A percentile compares a stretch with the other conserved stretches of the same genome.
Conservation (phyloP, 2,113 vertebrate species). For the Astatotilapia flaviijosephi region DNA sequence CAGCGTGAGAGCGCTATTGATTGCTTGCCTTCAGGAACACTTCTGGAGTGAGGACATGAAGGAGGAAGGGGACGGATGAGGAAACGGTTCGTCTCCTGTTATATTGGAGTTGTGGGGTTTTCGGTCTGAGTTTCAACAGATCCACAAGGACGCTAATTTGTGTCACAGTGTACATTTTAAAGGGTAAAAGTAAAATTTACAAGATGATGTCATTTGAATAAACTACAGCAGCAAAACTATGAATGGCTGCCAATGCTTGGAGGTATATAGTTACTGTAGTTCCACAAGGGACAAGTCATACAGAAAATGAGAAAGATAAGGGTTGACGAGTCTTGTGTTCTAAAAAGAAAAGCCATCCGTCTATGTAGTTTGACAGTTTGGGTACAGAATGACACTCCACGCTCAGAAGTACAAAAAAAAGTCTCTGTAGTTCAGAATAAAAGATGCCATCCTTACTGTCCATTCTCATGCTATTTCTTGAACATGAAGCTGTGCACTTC, state of each 20-base stretch:
- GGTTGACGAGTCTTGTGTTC: neutral
- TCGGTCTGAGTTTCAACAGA: neutral
- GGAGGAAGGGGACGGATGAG: neutral
- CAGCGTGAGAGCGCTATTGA: conserved; percentile 60
- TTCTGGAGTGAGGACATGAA: conserved; percentile 43
- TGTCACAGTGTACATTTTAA: neutral
- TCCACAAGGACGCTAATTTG: conserved; percentile 4
- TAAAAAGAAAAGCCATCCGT: neutral
- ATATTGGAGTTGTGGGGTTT: conserved; percentile 28
- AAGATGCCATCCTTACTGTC: conserved; percentile 17
- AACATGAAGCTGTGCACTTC: conserved; percentile 17
- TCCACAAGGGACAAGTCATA: neutral
- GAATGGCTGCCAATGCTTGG: neutral
- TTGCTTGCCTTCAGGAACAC: conserved; percentile 58
- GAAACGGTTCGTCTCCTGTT: conserved; percentile 7
- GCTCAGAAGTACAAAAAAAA: neutral
- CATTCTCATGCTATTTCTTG: neutral
- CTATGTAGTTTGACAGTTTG: conserved; percentile 14
- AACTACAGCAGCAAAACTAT: neutral
- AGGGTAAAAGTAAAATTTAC: neutral
- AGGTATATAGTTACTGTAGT: neutral
- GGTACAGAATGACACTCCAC: neutral
- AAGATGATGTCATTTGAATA: neutral
- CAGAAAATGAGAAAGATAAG: neutral
- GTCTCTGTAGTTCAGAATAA: neutral